Percentiles rank a stretch among this genome's conserved stretches.
Conservation (phyloP, 2,113 vertebrate species). For the Syrrhaptes paradoxus region DNA sequence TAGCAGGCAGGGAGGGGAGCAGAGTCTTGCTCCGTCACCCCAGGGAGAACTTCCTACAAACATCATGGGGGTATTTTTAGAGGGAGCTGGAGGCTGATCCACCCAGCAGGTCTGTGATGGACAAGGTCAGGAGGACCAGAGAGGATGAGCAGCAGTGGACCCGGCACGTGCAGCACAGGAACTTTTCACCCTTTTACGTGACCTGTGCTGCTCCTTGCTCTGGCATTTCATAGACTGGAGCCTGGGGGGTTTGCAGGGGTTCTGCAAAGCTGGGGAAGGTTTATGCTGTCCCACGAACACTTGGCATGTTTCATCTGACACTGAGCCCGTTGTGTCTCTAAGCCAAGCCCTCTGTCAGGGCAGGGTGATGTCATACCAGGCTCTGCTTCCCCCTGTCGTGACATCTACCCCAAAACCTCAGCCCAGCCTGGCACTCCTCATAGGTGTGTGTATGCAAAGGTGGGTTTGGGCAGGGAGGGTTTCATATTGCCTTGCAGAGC, state of each 20-base stretch:
- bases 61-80: not conserved
- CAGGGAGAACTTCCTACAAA: not conserved
- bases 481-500: not conserved
- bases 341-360: not conserved
- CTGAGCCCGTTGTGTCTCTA: not conserved
- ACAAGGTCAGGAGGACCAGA: not conserved
- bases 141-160: fast-evolving
- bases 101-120: not conserved
- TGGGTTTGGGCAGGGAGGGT: not conserved
- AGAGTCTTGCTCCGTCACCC: not conserved
- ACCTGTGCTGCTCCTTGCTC: not conserved
- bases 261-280: not conserved
- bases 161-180: not conserved
- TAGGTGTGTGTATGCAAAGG: not conserved
- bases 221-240: fast-evolving
- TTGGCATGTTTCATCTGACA: not conserved
- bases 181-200: no score
- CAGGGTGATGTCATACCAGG: no score
- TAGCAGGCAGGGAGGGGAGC: no score
- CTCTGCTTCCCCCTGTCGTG: not conserved
- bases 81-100: not conserved
- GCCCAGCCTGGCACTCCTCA: fast-evolving
- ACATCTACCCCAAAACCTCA: not conserved
- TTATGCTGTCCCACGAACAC: not conserved
- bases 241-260: not conserved